Percentiles rank a stretch among this genome's conserved stretches.
Evolutionary conservation across 1,140 invertebrate genomes (phyloP).

Genomic region (Apis laboriosa): DNA sequence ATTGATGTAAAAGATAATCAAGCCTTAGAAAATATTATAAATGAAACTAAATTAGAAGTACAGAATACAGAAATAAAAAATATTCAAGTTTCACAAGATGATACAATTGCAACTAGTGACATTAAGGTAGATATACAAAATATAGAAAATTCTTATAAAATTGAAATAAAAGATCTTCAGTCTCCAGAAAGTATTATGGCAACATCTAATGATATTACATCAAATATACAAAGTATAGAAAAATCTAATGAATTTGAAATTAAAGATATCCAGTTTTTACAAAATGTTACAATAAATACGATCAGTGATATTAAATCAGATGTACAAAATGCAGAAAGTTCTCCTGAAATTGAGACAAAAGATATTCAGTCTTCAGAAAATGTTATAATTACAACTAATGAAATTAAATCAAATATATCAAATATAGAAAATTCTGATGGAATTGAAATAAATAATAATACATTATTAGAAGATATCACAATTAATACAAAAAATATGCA

Average conservation of each 20-base stretch:
- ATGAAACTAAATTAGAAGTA: conserved; percentile 50
- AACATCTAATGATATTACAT: neutral
- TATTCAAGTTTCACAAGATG: neutral
- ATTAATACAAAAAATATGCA: neutral
- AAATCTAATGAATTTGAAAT: neutral
- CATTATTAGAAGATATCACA: neutral
- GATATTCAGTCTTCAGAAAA: neutral
- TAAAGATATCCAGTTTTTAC: neutral
- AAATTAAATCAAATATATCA: neutral
- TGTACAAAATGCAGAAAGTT: neutral
- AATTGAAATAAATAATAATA: neutral
- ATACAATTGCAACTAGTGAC: neutral
- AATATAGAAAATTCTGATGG: neutral
- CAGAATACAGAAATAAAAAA: neutral
- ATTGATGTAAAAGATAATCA: neutral
- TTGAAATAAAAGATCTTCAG: neutral
- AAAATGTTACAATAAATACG: conserved; percentile 14
- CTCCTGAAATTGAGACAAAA: neutral
- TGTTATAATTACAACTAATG: neutral
- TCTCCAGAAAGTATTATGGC: neutral
- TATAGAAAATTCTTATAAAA: neutral
- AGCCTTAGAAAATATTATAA: neutral
- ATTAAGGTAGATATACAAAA: neutral
- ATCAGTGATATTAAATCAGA: conserved; percentile 49
- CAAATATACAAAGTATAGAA: neutral